Conservation (phyloP, 2,113 vertebrate genomes). For the Pungitius pungitius region DNA sequence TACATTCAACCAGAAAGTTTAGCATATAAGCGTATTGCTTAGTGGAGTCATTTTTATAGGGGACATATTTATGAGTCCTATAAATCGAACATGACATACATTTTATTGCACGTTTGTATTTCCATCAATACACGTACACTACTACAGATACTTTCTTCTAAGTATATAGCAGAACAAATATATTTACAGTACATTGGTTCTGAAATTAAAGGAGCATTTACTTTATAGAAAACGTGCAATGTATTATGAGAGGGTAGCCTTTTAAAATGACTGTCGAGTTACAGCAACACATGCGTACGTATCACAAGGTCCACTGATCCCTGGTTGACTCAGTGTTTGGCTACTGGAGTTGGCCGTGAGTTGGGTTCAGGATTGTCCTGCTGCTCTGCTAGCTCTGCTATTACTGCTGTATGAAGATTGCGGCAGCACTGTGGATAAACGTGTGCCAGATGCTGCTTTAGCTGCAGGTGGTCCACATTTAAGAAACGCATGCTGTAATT, state of each 20-base stretch:
- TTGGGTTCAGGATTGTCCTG: constrained; percentile 49
- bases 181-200: constrained; percentile 55
- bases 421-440: constrained; percentile 49
- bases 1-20: constrained; percentile 23
- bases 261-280: not conserved
- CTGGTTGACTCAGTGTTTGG: constrained; percentile 16
- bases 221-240: constrained; percentile 28
- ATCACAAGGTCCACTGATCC: constrained; percentile 17
- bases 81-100: constrained; percentile 74
- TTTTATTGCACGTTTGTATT: constrained; percentile 68
- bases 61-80: constrained; percentile 63
- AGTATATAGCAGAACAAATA: constrained; percentile 47
- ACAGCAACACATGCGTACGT: constrained; percentile 9
- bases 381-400: constrained; percentile 36
- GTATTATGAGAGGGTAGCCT: not conserved
- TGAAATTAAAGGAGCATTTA: constrained; percentile 37
- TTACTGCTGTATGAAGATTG: constrained; percentile 29
- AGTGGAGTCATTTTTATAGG: constrained; percentile 63
- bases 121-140: constrained; percentile 46
- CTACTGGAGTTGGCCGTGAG: constrained; percentile 28
- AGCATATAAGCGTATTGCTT: constrained; percentile 41
- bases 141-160: too few species aligned
- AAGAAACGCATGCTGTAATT: constrained; percentile 66
- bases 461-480: constrained; percentile 71
- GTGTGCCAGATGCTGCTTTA: constrained; percentile 67